A percentile compares a stretch with the other conserved stretches of the same genome.
phyloP scores from a whole-genome alignment of 1,140 invertebrate species.

The Dreissena rostriformis region DNA sequence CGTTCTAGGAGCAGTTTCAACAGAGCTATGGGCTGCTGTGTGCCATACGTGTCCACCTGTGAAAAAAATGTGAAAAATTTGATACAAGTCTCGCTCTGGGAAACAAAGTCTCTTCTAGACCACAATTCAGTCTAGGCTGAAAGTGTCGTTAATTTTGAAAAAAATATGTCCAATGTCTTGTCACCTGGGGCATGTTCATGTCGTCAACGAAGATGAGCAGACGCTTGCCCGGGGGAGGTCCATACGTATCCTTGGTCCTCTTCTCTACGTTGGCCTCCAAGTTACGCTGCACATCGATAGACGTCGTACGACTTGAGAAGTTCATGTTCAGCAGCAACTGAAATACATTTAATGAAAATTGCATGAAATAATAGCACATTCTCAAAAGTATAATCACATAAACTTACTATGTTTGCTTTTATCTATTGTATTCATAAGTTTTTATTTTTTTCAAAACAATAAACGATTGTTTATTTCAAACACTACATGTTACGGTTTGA shows the following conservation, averaged over 20 bases:
- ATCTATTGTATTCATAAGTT: no score
- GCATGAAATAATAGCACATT: no score
- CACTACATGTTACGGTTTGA: no score
- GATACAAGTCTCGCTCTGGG: no score
- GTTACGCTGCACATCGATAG: conserved; percentile 92
- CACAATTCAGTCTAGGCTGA: no score
- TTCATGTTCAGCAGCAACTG: conserved; percentile 89
- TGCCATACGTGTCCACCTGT: conserved; percentile 90
- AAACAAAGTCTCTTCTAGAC: no score
- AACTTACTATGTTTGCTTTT: no score
- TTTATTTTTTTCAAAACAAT: no score
- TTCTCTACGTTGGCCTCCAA: conserved; percentile 94
- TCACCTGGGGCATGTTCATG: conserved; percentile 95
- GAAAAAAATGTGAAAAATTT: background rate
- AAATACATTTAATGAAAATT: conserved; percentile 32
- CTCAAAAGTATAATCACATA: no score
- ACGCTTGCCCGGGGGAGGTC: conserved; percentile 92
- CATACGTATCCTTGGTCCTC: conserved; percentile 93
- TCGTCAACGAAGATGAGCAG: conserved; percentile 95
- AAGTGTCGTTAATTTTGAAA: no score
- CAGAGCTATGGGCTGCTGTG: conserved; percentile 95
- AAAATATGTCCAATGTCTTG: no score
- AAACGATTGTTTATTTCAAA: no score
- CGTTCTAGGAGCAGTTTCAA: conserved; percentile 93
- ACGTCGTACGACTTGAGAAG: conserved; percentile 94